These are phyloP conservation scores for Dromaius novaehollandiae DNA, from an alignment of 2,113 vertebrate genomes.

Conservation along the genomic window DNA sequence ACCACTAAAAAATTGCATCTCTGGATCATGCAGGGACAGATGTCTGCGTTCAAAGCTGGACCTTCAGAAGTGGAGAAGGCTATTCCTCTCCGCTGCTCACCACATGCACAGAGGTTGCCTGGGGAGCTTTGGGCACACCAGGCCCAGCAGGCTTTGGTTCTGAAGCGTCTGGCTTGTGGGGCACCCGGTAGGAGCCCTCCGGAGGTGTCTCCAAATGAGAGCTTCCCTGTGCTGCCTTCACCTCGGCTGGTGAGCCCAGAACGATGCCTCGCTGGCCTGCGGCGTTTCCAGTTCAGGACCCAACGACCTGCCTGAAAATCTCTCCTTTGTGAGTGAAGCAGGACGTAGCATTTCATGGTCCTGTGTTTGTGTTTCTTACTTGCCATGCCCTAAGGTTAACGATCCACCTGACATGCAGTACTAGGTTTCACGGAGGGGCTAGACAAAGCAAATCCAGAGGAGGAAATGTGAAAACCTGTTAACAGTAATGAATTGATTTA, in stretches of 20 bases:
- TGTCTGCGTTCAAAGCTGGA: background rate
- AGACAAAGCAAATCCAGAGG: background rate
- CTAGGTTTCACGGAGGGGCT: background rate
- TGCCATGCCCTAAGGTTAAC: background rate
- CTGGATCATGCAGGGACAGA: background rate
- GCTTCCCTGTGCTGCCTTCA: background rate
- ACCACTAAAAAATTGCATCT: background rate
- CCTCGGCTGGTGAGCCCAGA: background rate
- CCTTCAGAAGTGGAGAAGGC: background rate
- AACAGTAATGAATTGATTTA: background rate
- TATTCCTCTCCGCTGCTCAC: background rate
- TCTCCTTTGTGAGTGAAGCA: background rate
- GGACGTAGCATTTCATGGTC: background rate
- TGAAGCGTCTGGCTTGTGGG: background rate
- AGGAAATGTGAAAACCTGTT: background rate
- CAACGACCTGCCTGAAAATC: background rate
- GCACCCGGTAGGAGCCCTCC: background rate
- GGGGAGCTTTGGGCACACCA: background rate
- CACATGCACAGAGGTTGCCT: accelerated
- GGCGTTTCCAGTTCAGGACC: background rate
- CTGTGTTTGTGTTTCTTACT: background rate
- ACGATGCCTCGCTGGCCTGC: accelerated
- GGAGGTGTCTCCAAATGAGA: background rate
- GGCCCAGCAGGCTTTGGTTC: background rate
- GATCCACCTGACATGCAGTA: background rate